These are phyloP conservation scores for Scolopax mira DNA, from an alignment of 2,113 vertebrate genomes.

Conservation along the genomic window DNA sequence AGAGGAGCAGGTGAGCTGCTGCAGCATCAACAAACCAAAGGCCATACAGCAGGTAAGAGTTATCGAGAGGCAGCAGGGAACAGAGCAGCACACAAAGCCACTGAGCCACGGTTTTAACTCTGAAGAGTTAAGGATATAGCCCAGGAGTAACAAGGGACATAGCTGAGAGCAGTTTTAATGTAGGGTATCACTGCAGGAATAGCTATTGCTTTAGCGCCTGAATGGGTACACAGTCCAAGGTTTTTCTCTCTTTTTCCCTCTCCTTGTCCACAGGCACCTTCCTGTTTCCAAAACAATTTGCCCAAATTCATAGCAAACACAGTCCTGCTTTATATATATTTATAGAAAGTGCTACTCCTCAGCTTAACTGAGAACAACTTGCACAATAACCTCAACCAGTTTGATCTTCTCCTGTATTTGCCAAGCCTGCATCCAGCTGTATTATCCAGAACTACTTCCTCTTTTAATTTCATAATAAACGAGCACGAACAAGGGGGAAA, in stretches of 20 bases:
- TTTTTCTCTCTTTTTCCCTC: not conserved
- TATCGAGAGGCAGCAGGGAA: not conserved
- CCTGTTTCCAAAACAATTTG: not conserved
- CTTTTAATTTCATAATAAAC: rapidly evolving
- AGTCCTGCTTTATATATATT: too few species aligned
- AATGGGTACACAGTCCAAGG: rapidly evolving
- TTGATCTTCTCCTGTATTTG: rapidly evolving
- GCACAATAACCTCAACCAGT: rapidly evolving
- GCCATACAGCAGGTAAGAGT: rapidly evolving
- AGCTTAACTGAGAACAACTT: rapidly evolving
- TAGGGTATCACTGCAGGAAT: not conserved
- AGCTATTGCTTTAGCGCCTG: not conserved
- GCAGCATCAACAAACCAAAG: rapidly evolving
- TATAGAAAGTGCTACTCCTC: not conserved
- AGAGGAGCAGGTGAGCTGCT: not conserved
- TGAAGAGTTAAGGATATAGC: not conserved
- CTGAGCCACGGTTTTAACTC: not conserved
- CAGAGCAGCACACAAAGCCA: not conserved
- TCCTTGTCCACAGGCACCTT: not conserved
- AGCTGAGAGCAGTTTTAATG: not conserved
- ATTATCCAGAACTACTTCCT: too few species aligned
- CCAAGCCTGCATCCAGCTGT: not conserved
- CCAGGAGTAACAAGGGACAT: not conserved
- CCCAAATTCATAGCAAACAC: rapidly evolving
- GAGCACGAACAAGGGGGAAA: not conserved